Conservation (phyloP, 2,797 vertebrate species). For the Pygocentrus nattereri region DNA sequence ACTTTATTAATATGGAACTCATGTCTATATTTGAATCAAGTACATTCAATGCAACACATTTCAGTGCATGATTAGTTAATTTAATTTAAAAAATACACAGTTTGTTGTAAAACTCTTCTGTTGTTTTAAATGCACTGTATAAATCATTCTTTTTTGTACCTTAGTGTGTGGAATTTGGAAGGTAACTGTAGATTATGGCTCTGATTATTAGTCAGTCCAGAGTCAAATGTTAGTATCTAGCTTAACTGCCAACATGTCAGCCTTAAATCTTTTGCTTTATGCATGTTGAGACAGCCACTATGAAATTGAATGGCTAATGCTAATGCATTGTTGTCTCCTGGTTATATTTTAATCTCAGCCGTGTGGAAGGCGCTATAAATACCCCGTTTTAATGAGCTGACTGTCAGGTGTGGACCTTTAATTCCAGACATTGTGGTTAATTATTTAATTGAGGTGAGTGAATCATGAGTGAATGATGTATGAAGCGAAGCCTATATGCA, state of each 20-base stretch:
- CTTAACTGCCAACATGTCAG: not conserved
- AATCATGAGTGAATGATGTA: constrained; percentile 20
- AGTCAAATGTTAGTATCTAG: not conserved
- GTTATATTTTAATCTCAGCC: not conserved
- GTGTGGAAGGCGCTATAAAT: not conserved
- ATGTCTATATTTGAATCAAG: too few relatives aligned
- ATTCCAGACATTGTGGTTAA: constrained; percentile 10
- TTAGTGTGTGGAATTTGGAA: not conserved
- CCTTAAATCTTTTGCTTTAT: not conserved
- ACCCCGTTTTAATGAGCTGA: not conserved
- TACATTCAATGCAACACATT: too few relatives aligned
- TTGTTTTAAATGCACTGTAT: not conserved
- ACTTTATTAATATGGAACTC: too few relatives aligned
- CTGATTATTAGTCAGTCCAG: not conserved
- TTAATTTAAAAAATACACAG: not conserved
- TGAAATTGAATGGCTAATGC: not conserved
- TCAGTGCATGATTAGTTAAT: too few relatives aligned
- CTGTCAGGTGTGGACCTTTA: too few relatives aligned
- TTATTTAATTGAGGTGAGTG: not conserved
- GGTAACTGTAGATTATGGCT: not conserved
- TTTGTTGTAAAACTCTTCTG: not conserved
- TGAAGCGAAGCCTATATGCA: constrained; percentile 3
- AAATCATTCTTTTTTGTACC: not conserved
- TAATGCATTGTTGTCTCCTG: not conserved
- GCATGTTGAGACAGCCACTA: not conserved